Base-by-base conservation (phyloP, 2,888 invertebrate species). In the Drosophila anceps region DNA sequence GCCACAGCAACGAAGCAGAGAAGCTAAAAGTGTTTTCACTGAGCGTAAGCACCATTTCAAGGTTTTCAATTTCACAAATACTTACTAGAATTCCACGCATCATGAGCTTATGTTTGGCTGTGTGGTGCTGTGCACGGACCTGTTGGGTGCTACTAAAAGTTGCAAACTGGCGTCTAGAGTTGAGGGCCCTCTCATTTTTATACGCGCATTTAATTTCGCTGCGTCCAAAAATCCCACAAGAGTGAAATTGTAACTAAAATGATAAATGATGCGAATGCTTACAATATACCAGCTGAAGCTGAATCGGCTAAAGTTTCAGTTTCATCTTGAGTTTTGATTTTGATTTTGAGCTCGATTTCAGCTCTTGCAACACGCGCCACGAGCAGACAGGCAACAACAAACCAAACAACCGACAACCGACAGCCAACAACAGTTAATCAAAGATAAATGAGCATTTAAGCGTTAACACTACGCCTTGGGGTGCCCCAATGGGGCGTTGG, bases 21-120 rank as follows among this genome's bases (percentile, higher is more conserved):
- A 55, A 86, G 41, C 91, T 91, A 31, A 63, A 76, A 15, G 15
- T 12, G 27, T 8, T 20, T 44, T 48, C 33, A 35, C 27, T 27
- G 9, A 18, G 24, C 4, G 18, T 37, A 6, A 37, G 27, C 7
- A 24, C 13, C 27, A 58, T 10, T 50, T 46, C 8, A 18, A n/a
- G n/a, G 44, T 53, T 18, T 66, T 20, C 35, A 24, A 50, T 51
- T 68, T 58, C 54, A 33, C 31, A 44, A 61, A 57, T 61, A 69
- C 87, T 85, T 75, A 91, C 90, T 84, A 91, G 44, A 79, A 91
- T 77, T 82, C 82, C 85, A 80, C 99, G 99, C 99, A 86, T 98
- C 78, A 73, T 88, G 60, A 33, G 44, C 61, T 50, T 66, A 41
- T 53, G 43, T 46, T 58, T 27, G 55, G 46, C 37, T 41, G 53